phyloP scores from a whole-genome alignment of 2,113 vertebrate genomes.

The Tyrannus savana region DNA sequence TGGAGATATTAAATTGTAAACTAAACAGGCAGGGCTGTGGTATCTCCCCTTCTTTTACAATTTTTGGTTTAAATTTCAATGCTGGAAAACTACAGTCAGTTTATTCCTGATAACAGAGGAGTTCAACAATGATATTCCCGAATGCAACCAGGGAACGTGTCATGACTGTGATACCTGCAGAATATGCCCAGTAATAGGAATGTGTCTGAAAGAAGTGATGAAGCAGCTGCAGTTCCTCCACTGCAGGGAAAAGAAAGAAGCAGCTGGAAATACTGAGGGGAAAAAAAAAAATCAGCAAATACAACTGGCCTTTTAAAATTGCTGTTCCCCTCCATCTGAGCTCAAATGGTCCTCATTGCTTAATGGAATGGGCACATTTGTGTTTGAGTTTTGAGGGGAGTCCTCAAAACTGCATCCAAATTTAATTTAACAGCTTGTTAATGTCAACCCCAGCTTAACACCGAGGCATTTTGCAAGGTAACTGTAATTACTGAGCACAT shows the following conservation, averaged over 20 bases:
- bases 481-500: not conserved
- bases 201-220: not conserved
- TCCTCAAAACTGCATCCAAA: not conserved
- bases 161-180: not conserved
- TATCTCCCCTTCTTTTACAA: not conserved
- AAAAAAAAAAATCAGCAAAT: not conserved
- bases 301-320: not conserved
- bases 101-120: not conserved
- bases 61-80: not conserved
- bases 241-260: not conserved
- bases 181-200: not conserved
- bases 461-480: not conserved
- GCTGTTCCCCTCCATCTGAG: not conserved
- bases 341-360: not conserved
- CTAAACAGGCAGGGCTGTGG: not conserved
- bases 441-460: not conserved
- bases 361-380: not conserved
- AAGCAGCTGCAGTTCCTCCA: not conserved
- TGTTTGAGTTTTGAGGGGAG: not conserved
- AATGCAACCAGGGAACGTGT: not conserved
- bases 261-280: not conserved
- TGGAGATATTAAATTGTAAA: not conserved
- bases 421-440: not conserved
- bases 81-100: not conserved
- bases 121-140: not conserved